phyloP scores from a whole-genome alignment of 2,888 invertebrate genomes.

The Dugesia japonica region DNA sequence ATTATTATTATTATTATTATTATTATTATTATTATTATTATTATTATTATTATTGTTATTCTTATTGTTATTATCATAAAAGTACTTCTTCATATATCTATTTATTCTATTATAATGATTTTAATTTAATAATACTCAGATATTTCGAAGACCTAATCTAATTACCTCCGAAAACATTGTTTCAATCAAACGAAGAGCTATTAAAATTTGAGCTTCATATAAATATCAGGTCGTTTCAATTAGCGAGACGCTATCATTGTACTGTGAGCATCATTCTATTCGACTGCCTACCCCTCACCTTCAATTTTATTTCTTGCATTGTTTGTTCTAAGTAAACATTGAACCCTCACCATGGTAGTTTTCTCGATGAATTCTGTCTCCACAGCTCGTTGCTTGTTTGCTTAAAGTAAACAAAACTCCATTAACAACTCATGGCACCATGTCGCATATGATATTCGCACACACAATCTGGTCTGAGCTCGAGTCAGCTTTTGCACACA shows the following conservation, averaged over 20 bases:
- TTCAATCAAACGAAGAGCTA: neutral
- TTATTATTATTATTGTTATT: too few relatives aligned
- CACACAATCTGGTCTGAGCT: neutral
- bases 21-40: too few relatives aligned
- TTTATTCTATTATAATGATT: too few relatives aligned
- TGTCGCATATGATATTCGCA: conserved; percentile 4
- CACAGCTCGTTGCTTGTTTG: neutral
- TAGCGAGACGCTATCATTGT: conserved; percentile 9
- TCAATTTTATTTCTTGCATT: conserved; percentile 9
- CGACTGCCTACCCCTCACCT: neutral
- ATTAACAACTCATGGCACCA: neutral
- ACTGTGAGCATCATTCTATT: conserved; percentile 20
- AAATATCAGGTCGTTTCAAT: conserved; percentile 20
- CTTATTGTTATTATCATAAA: too few relatives aligned
- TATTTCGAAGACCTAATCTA: neutral
- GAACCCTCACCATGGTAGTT: conserved; percentile 15
- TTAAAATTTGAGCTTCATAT: neutral
- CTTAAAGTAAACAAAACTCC: conserved; percentile 12
- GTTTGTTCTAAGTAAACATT: neutral
- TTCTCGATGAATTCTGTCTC: conserved; percentile 6
- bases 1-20: neutral
- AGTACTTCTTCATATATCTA: too few relatives aligned
- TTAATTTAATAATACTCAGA: too few relatives aligned
- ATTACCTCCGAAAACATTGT: neutral
- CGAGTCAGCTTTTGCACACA: neutral